phyloP scores from a whole-genome alignment of 2,113 vertebrate species.

The Drymodes brunneopygia region DNA sequence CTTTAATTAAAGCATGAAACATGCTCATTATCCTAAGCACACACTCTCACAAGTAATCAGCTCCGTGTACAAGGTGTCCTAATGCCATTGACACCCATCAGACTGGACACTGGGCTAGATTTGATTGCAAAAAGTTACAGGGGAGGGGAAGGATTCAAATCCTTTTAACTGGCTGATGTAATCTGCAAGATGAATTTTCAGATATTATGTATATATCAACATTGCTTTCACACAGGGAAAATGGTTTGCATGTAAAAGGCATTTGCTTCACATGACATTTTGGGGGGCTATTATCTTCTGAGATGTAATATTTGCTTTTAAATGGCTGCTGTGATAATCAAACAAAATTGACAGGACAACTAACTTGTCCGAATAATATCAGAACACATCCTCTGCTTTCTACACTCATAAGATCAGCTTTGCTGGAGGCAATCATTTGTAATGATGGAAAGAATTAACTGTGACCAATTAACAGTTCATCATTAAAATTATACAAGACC shows the following conservation, averaged over 20 bases:
- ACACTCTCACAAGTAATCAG: neutral
- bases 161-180: neutral
- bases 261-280: neutral
- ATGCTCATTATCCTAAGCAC: neutral
- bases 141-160: neutral
- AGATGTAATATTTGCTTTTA: slow-evolving; percentile 32
- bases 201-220: too few relatives aligned
- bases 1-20: neutral
- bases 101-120: neutral
- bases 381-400: neutral
- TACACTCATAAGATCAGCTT: neutral
- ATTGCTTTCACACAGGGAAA: neutral
- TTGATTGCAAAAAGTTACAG: neutral
- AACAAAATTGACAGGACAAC: slow-evolving; percentile 13
- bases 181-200: neutral
- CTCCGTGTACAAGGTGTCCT: neutral
- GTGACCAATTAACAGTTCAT: neutral
- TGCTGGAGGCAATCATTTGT: neutral
- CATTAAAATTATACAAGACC: neutral
- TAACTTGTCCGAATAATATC: slow-evolving; percentile 19
- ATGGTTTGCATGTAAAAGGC: neutral
- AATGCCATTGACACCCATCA: neutral
- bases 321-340: slow-evolving; percentile 27
- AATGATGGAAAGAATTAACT: slow-evolving; percentile 8
- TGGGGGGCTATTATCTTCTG: neutral